phyloP scores from a whole-genome alignment of 2,888 invertebrate genomes.

The Cheilosia impressa region DNA sequence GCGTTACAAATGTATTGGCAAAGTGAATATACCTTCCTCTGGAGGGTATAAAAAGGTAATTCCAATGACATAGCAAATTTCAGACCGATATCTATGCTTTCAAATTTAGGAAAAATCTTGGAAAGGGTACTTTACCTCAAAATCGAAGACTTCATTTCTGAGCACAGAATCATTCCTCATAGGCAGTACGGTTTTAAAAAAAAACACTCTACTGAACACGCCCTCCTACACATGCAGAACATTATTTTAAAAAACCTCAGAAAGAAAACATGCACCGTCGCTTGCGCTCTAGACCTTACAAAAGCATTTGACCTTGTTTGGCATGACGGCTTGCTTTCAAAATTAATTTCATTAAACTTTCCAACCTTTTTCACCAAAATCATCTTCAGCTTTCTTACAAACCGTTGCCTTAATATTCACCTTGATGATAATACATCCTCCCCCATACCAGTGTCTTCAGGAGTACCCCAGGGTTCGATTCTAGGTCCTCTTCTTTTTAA shows the following conservation, averaged over 20 bases:
- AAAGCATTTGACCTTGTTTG: not conserved
- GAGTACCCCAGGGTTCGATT: not conserved
- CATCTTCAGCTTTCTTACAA: not conserved
- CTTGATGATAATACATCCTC: not conserved
- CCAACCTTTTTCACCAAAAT: not conserved
- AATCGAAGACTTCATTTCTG: not conserved
- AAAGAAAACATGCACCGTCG: not conserved
- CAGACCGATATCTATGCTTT: not conserved
- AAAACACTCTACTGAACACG: not conserved
- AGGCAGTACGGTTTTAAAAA: not conserved
- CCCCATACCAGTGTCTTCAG: not conserved
- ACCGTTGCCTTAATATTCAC: not conserved
- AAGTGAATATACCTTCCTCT: too few relatives aligned
- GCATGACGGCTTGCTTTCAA: not conserved
- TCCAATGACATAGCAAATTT: not conserved
- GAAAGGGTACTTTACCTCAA: not conserved
- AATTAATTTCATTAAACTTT: not conserved
- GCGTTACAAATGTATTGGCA: too few relatives aligned
- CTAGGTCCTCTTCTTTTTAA: slow-evolving; percentile 15
- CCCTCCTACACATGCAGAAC: not conserved
- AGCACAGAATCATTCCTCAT: not conserved
- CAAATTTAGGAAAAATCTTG: not conserved
- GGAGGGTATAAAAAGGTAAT: not conserved
- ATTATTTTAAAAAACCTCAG: not conserved
- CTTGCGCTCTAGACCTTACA: not conserved